Conservation (phyloP, 2,888 invertebrate species). For the Megamerina dolium region DNA sequence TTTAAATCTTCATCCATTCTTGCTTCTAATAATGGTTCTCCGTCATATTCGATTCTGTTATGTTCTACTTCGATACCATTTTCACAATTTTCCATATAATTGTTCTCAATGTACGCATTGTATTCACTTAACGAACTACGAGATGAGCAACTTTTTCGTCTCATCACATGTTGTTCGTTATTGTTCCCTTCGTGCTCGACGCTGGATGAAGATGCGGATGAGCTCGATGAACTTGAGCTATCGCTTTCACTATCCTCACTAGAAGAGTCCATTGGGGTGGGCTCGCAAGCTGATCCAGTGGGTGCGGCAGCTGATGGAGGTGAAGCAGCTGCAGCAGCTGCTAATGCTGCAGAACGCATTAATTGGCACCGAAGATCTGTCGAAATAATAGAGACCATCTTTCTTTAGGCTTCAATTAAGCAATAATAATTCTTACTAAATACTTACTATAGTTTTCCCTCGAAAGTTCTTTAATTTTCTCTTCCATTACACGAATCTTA, state of each 20-base stretch:
- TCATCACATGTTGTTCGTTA: conserved; percentile 21
- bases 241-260: conserved; percentile 55
- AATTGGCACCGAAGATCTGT: conserved; percentile 43
- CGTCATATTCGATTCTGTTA: conserved; percentile 9
- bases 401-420: too few relatives aligned
- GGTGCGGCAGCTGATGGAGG: conserved; percentile 43
- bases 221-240: conserved; percentile 51
- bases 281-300: conserved; percentile 36
- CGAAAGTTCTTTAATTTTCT: conserved; percentile 53
- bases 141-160: conserved; percentile 30
- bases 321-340: conserved; percentile 37
- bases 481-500: conserved; percentile 51
- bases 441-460: conserved; percentile 50
- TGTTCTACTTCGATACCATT: background rate
- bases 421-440: too few relatives aligned
- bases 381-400: conserved; percentile 13
- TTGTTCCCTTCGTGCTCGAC: conserved; percentile 28
- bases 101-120: conserved; percentile 21
- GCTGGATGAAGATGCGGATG: conserved; percentile 36
- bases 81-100: conserved; percentile 16
- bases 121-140: conserved; percentile 30
- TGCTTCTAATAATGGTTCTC: conserved; percentile 15
- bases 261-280: conserved; percentile 44
- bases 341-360: conserved; percentile 35
- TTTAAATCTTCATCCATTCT: conserved; percentile 17